phyloP scores from a whole-genome alignment of 2,113 vertebrate species.

The Otolemur garnettii region DNA sequence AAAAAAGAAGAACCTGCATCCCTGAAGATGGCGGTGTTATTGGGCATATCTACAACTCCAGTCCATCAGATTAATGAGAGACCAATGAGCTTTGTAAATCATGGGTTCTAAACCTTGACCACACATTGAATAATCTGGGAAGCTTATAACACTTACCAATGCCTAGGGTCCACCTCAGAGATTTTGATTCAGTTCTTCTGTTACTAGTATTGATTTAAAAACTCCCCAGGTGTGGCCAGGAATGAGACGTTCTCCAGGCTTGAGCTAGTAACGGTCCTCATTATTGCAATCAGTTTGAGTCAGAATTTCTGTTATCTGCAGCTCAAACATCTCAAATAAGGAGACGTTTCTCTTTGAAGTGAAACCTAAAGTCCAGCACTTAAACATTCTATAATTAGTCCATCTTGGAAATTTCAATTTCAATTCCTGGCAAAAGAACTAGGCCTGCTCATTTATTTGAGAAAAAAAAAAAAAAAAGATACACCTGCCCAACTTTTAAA shows the following conservation, averaged over 20 bases:
- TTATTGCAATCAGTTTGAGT: background rate
- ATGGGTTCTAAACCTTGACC: background rate
- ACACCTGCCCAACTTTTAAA: background rate
- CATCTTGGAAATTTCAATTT: background rate
- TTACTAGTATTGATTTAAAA: background rate
- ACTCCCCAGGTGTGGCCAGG: background rate
- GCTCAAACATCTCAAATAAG: slow-evolving; percentile 13
- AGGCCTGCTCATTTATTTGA: background rate
- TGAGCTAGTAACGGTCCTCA: background rate
- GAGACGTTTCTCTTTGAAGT: background rate
- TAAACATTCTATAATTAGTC: background rate
- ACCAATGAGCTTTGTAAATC: background rate
- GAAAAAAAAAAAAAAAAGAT: background rate
- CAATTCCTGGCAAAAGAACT: background rate
- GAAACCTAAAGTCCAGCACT: background rate
- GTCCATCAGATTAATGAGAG: background rate
- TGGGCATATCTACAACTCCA: too few species aligned
- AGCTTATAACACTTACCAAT: background rate
- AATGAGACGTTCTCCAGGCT: background rate
- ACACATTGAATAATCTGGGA: background rate
- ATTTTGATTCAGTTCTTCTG: background rate
- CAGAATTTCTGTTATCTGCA: background rate
- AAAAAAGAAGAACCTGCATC: too few species aligned
- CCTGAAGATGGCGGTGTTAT: too few species aligned
- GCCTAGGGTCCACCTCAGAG: background rate